phyloP scores from a whole-genome alignment of 2,113 vertebrate genomes.

The Peromyscus polionotus region DNA sequence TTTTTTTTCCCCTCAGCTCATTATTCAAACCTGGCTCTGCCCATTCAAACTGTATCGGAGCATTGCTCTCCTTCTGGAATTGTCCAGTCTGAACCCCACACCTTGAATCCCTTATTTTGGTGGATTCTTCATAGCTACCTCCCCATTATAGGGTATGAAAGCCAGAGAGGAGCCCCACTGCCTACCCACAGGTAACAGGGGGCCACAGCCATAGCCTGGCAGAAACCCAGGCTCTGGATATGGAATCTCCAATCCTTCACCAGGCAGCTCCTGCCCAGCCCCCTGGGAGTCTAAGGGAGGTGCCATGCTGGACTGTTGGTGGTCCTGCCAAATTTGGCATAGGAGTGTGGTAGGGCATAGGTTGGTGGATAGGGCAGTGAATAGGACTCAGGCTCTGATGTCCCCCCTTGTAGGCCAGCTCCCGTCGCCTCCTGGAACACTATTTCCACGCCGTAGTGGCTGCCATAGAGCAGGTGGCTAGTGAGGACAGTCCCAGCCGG shows the following conservation, averaged over 20 bases:
- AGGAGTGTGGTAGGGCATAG: background rate
- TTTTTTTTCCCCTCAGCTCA: background rate
- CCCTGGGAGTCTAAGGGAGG: background rate
- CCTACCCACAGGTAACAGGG: background rate
- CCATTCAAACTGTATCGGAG: background rate
- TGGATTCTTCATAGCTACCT: background rate
- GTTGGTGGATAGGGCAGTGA: background rate
- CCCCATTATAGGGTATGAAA: background rate
- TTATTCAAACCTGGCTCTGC: background rate
- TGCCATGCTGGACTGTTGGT: accelerated
- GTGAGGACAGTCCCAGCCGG: conserved; percentile 73
- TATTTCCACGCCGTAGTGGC: conserved; percentile 93
- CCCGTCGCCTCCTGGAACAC: conserved; percentile 83
- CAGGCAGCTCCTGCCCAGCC: accelerated
- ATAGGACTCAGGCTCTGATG: background rate
- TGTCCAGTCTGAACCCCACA: background rate
- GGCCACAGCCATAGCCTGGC: background rate
- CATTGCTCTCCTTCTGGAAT: background rate
- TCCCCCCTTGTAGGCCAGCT: conserved; percentile 85
- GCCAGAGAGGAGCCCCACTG: background rate
- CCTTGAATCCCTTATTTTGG: background rate
- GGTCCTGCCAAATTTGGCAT: background rate
- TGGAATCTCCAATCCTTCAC: background rate
- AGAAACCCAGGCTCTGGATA: background rate
- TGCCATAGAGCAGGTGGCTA: conserved; percentile 86